phyloP scores from a whole-genome alignment of 2,797 vertebrate species.

The Emydoidea blandingii region DNA sequence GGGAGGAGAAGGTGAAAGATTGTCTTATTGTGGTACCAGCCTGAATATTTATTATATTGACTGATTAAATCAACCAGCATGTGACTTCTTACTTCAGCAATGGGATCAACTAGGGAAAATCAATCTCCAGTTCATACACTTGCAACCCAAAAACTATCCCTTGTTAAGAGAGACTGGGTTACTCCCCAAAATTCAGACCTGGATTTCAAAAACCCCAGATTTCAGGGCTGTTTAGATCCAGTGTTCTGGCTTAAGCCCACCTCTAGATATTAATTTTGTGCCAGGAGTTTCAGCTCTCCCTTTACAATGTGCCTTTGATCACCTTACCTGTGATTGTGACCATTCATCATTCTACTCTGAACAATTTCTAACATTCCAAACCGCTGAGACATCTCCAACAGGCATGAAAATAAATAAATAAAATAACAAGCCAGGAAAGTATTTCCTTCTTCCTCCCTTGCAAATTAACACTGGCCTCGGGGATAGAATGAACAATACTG shows the following conservation, averaged over 20 bases:
- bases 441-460: conserved; percentile 65
- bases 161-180: neutral
- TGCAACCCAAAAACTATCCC: neutral
- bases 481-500: conserved; percentile 68
- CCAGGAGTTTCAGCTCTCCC: neutral
- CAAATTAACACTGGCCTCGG: conserved; percentile 67
- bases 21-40: neutral
- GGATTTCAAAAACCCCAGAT: neutral
- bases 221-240: neutral
- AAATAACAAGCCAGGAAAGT: conserved; percentile 17
- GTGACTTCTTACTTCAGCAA: neutral
- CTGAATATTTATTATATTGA: neutral
- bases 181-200: neutral
- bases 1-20: neutral
- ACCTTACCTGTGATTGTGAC: neutral
- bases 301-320: neutral
- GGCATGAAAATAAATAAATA: conserved; percentile 29
- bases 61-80: neutral
- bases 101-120: neutral
- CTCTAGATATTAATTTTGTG: accelerated
- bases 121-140: neutral
- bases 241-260: neutral
- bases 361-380: neutral
- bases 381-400: neutral
- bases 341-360: neutral